Base-by-base conservation (phyloP, 2,797 vertebrate genomes). In the Scolopax rusticola region DNA sequence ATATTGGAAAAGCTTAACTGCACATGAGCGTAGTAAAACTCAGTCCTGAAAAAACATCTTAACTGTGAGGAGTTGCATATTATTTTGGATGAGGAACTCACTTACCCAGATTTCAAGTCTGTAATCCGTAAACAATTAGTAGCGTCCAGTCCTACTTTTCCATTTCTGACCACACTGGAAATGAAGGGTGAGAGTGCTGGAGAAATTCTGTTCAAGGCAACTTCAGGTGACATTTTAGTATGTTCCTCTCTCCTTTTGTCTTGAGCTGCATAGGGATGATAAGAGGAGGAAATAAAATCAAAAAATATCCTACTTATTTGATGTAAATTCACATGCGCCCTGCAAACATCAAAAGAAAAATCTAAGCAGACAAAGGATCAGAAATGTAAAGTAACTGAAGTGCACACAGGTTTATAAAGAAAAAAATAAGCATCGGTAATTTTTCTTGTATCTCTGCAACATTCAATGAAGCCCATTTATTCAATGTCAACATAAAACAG, bases 71-170 rank as follows among this genome's bases (percentile, higher is more conserved):
- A 28, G 16, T 0, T 48, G 23, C 6, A 12, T 59, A 21, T 25
- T 84, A 40, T 86, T 95, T 36, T 36, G 7, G 47, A 84, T 33
- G 47, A 84, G 53, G 50, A 79, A 56, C 74, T 93, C 61, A 96
- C 99, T 98, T 97, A 99, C 99, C 99, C 99, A 51, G 99, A 99
- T 96, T 99, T 99, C 93, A 99, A 98, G 97, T 99, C 99, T 67
- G 99, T 99, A 97, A 99, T 99, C 63, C 99, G 98, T 90, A 99
- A 98, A 95, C 98, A 99, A 97, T 98, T 99, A 3, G 99, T 99
- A 76, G 99, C 99, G 98, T 99, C 99, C 87, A 99, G 98, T 61
- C 99, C 99, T 40, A 99, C 99, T 45, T 99, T 99, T 56, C 99
- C 99, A 91, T 99, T 99, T 83, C 99, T 98, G 93, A 99, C 99